Evolutionary conservation across 2,113 vertebrate species (phyloP).

Genomic region (Corythaeola cristata): DNA sequence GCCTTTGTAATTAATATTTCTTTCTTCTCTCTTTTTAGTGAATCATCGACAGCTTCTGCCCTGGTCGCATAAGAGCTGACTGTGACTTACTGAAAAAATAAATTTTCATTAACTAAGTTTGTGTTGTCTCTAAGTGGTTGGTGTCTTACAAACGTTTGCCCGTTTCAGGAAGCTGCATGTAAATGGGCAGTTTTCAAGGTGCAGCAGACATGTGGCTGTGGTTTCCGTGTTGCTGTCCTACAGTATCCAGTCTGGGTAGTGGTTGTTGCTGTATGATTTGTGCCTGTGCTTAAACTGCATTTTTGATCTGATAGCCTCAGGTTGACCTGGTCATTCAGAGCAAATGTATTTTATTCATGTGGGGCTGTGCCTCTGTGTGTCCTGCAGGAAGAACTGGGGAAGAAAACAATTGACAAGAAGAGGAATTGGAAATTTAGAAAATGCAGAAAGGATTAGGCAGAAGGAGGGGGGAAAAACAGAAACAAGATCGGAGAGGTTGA

Average conservation of each 20-base stretch:
- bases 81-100: conserved; percentile 78
- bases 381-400: background rate
- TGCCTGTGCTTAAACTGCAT: background rate
- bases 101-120: conserved; percentile 68
- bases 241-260: rapidly evolving
- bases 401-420: background rate
- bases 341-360: background rate
- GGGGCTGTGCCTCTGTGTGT: background rate
- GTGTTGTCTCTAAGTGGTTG: background rate
- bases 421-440: background rate
- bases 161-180: background rate
- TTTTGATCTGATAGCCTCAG: background rate
- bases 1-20: background rate
- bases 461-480: rapidly evolving
- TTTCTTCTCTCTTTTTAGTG: conserved; percentile 76
- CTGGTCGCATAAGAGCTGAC: conserved; percentile 88
- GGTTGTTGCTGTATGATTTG: background rate
- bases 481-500: background rate
- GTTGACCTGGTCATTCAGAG: background rate
- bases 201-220: rapidly evolving
- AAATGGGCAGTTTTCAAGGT: background rate
- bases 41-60: conserved; percentile 98
- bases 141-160: background rate
- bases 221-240: rapidly evolving
- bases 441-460: background rate